Percentiles rank a stretch among this genome's conserved stretches.
Evolutionary conservation across 2,888 invertebrate species (phyloP).

Genomic region (Lathronympha strigana): DNA sequence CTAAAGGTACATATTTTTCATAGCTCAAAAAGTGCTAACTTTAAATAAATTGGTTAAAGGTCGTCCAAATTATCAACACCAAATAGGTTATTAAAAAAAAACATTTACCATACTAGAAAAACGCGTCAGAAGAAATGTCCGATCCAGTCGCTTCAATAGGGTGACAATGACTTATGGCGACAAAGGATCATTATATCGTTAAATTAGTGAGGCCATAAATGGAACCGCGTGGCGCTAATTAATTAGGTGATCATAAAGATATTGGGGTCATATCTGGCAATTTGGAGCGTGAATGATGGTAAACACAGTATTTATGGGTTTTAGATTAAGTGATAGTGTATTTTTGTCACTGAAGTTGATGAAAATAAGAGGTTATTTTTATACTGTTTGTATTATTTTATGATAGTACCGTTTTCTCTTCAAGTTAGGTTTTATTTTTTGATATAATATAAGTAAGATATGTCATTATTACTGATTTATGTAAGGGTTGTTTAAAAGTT

Average conservation of each 20-base stretch:
- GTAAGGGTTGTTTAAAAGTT: no score
- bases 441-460: no score
- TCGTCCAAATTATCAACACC: no score
- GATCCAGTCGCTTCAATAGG: conserved; percentile 32
- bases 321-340: background rate
- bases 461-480: no score
- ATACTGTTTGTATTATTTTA: no score
- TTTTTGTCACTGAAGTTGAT: background rate
- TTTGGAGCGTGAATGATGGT: conserved; percentile 7
- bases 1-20: no score
- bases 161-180: conserved; percentile 41
- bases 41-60: no score
- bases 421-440: no score
- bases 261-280: conserved; percentile 23
- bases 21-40: no score
- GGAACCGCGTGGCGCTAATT: conserved; percentile 34
- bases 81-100: background rate
- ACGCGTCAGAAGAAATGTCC: conserved; percentile 21
- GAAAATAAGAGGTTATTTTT: background rate
- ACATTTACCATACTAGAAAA: background rate
- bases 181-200: conserved; percentile 34
- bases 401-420: no score
- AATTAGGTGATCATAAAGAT: conserved; percentile 35
- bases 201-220: conserved; percentile 40
- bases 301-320: conserved; percentile 5